Evolutionary conservation across 2,797 vertebrate genomes (phyloP), one percentile per base, ranked within the genome.

Genomic region (Nannoperca australis): DNA sequence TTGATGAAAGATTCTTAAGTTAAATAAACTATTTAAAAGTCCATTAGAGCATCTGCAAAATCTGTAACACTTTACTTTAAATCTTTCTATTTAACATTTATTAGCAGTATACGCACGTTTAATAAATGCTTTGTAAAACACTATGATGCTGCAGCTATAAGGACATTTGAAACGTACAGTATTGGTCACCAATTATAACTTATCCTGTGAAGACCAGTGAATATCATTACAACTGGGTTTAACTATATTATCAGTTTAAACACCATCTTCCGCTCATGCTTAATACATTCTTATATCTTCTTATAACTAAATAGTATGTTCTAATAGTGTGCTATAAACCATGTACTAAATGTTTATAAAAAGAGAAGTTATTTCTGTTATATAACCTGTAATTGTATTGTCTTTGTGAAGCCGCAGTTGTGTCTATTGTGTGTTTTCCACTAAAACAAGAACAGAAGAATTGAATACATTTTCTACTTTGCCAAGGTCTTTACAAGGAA

Each of bases 401-500:
- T 32, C 8, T 61, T 27, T 22, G 34, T 56, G 14, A 15, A 36
- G 15, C 47, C 22, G 20, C 2, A 8, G 51, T 61, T 34, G 3
- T 15, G 15, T 30, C 14, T 34, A 11, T 30, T 27, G 11, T 1
- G 4, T 71, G 22, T n/a, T 63, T n/a, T 34, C 13, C 5, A 70
- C 11, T 8, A 9, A 47, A 42, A 38, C 8, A 24, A 56, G 42
- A 34, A 68, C 2, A 36, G 5, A 62, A 49, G 0, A 49, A 49
- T 1, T 34, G 0, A 11, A 56, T 66, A 59, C n/a, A 47, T 67
- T 24, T 65, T 56, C 38, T 24, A 10, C 62, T 51, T 53, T 42
- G n/a, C 40, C 45, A 69, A 63, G 75, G 73, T 67, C 70, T 73
- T 66, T 24, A 20, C 0, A 18, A 67, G n/a, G 54, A 12, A 45